phyloP scores from a whole-genome alignment of 2,888 invertebrate species.

The Tachina lurida region DNA sequence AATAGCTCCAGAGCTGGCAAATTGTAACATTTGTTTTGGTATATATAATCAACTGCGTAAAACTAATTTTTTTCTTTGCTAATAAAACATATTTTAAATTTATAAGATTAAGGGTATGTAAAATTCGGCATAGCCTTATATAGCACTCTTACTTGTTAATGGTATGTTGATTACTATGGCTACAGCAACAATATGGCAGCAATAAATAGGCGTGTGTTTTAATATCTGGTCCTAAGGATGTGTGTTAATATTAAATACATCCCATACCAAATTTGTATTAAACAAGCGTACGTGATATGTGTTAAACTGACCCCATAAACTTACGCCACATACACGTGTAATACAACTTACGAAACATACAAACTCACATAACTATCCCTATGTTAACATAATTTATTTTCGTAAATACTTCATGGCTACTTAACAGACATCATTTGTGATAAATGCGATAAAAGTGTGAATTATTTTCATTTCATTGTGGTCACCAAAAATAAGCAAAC shows the following conservation, averaged over 20 bases:
- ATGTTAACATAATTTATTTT: conserved; percentile 59
- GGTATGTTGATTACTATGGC: conserved; percentile 23
- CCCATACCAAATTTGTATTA: conserved; percentile 5
- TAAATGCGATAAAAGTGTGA: conserved; percentile 68
- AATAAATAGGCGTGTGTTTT: conserved; percentile 54
- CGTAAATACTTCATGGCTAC: conserved; percentile 68
- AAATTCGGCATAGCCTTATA: too few relatives aligned
- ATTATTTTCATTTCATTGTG: conserved; percentile 61
- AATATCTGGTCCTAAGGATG: conserved; percentile 53
- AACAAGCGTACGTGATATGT: conserved; percentile 25
- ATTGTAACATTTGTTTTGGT: too few relatives aligned
- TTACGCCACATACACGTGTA: neutral
- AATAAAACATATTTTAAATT: too few relatives aligned
- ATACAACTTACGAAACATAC: too few relatives aligned
- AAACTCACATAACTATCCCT: neutral
- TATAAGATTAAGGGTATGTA: too few relatives aligned
- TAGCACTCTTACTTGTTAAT: neutral
- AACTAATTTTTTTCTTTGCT: too few relatives aligned
- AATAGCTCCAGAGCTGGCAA: too few relatives aligned
- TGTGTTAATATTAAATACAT: conserved; percentile 60
- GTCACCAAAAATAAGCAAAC: neutral
- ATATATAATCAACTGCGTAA: too few relatives aligned
- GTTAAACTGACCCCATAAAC: conserved; percentile 47
- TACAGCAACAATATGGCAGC: conserved; percentile 2
- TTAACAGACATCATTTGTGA: conserved; percentile 65